Base-by-base conservation (phyloP, 92 coral and sea anemone genomes). In the Palythoa caribaeorum region DNA sequence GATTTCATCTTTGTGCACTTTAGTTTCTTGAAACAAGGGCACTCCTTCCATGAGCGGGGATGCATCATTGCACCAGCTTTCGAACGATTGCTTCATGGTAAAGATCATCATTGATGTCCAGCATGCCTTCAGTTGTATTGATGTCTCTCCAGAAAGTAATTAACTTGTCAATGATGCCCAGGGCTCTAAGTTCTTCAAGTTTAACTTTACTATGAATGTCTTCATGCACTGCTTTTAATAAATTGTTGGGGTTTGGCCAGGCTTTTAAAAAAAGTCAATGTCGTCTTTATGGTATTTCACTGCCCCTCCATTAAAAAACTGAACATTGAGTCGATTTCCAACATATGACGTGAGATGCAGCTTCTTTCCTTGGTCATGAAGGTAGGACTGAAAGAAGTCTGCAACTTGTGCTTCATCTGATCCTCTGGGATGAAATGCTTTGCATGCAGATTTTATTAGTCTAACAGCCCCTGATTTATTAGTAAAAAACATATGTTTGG, bases 381-480 rank as follows among this genome's bases (percentile, higher is more conserved):
- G 81, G 20, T 53, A 77, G 21, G 81, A 53, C 68, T 77, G 81
- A 17, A 77, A 77, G 81, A 21, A 77, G 12, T 77, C 68, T 19
- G 81, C 81, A 12, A 77, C 81, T 1, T 50, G 28, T 77, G 81
- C 68, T 6, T 77, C 81, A 53, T 77, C 81, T 10, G 68, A 53
- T 2, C 81, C 68, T 53, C 81, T 77, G 68, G 81, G 81, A 17
- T 77, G 81, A 21, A 53, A 77, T 10, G 81, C 68, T 6, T 77
- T 77, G n/a, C 81, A 77, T 3, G 68, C 68, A 77, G 81, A 28
- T 77, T 68, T 9, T 20, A 52, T 77, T 12, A 77, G 65, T 77
- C 83, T 78, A 28, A 36, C 28, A 78, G 70, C 83, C n/a, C 83
- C 83, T 12, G 70, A 78, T 78, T 78, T 69, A 78, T 20, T 78